Percentiles rank a stretch among this genome's conserved stretches.
These are phyloP conservation scores for Malacosoma neustria DNA, from an alignment of 2,888 invertebrate species.

Conservation along the genomic window DNA sequence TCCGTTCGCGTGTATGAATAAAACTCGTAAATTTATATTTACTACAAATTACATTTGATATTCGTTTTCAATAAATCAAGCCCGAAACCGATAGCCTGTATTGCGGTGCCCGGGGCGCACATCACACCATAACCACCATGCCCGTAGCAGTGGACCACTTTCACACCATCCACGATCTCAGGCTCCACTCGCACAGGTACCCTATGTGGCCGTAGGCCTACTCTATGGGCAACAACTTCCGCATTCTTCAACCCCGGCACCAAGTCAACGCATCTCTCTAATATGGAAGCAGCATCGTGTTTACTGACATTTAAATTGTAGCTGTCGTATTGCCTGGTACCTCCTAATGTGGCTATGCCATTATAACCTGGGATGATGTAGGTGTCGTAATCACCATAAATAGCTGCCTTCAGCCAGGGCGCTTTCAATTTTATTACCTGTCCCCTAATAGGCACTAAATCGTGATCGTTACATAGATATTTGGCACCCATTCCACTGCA, in stretches of 20 bases:
- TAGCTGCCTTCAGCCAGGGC: conserved; percentile 92
- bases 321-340: conserved; percentile 88
- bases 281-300: conserved; percentile 84
- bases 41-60: conserved; percentile 42
- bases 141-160: conserved; percentile 93
- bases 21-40: no score
- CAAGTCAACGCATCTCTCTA: conserved; percentile 84
- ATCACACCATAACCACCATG: conserved; percentile 96
- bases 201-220: conserved; percentile 90
- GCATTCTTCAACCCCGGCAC: conserved; percentile 80
- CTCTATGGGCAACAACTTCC: conserved; percentile 77
- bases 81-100: conserved; percentile 82
- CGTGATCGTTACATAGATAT: conserved; percentile 82
- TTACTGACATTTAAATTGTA: conserved; percentile 79
- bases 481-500: conserved; percentile 91
- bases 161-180: conserved; percentile 67
- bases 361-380: conserved; percentile 88
- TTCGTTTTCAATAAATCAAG: conserved; percentile 65
- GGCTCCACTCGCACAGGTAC: conserved; percentile 81
- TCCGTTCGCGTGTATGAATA: no score
- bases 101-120: conserved; percentile 90
- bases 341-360: conserved; percentile 86
- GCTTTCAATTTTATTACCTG: conserved; percentile 88
- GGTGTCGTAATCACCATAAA: conserved; percentile 89
- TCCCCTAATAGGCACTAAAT: conserved; percentile 86